Base-by-base conservation (phyloP, 1,140 invertebrate genomes). In the Macrobrachium rosenbergii region DNA sequence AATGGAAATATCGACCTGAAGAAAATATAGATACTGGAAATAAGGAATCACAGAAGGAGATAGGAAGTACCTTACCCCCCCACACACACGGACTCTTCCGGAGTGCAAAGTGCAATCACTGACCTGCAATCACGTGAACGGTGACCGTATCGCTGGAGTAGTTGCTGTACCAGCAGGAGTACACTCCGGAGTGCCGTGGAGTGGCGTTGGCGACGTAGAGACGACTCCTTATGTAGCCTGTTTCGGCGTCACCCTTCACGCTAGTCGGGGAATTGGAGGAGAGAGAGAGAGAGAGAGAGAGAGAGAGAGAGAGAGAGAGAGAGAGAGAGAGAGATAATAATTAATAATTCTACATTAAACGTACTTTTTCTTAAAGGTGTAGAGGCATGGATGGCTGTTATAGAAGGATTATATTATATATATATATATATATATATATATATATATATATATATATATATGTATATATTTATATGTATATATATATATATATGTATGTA, bases 91-190 rank as follows among this genome's bases (percentile, higher is more conserved):
- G 52, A 12, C 8, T 52, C 8, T 52, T 52, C 7, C 52, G 0
- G 52, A 52, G 6, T 0, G 12, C 7, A 8, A 52, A 8, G 6
- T 10, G 52, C 2, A 52, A 12, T 52, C 12, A 83, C 83, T 62
- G 14, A 85, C 83, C 83, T 37, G 83, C 83, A 63, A 85, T 85
- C 16, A 85, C 73, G 73, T 85, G 83, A 62, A 85, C 83, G 58
- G 83, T 76, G n/a, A 85, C 83, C 59, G 67, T 78, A 60, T 69
- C 83, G 73, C 62, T 64, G 17, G 64, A 75, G 72, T 72, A 63
- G 73, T 85, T 77, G 19, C 77, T 76, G 59, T 85, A 85, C 83
- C 83, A 85, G 75, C 83, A 85, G 69, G 73, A 78, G 83, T 85
- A 85, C 5, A 78, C 59, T n/a, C 83, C 83, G 12, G 83, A 85